phyloP scores from a whole-genome alignment of 1,140 invertebrate genomes.

The Pristionchus pacificus region DNA sequence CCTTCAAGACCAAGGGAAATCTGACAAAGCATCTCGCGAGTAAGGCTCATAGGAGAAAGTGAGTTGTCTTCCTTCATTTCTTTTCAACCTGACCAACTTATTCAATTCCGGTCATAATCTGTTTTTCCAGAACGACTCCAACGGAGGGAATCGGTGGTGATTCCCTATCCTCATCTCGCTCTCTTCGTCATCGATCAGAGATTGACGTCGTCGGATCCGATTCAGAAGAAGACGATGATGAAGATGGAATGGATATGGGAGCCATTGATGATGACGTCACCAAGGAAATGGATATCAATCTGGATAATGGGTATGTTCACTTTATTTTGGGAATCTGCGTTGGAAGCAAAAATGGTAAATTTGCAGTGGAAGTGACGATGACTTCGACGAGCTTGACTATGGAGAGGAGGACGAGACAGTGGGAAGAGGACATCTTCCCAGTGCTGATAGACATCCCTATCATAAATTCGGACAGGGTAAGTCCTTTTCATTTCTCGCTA shows the following conservation, averaged over 20 bases:
- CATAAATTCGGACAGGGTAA: constrained; percentile 44
- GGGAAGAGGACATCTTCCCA: too few relatives aligned
- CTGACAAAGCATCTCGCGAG: constrained; percentile 98
- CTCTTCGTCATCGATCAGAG: too few relatives aligned
- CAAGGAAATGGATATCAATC: neutral
- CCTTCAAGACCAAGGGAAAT: constrained; percentile 95
- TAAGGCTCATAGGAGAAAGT: constrained; percentile 90
- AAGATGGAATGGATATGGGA: constrained; percentile 21
- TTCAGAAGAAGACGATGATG: constrained; percentile 10
- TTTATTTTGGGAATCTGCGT: too few relatives aligned
- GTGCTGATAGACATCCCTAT: neutral
- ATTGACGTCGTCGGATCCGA: constrained; percentile 10
- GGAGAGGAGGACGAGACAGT: too few relatives aligned
- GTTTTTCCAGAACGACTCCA: constrained; percentile 8
- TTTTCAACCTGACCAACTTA: constrained; percentile 1
- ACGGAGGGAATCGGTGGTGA: constrained; percentile 1
- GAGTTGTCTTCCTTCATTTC: constrained; percentile 63
- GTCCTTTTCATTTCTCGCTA: constrained; percentile 13
- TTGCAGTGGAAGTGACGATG: neutral
- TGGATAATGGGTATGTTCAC: neutral
- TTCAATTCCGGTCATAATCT: constrained; percentile 11
- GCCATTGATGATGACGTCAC: constrained; percentile 8
- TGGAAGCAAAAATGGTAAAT: too few relatives aligned
- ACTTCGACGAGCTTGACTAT: neutral
- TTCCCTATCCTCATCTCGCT: too few relatives aligned